Percentiles rank a stretch among this genome's conserved stretches.
These are phyloP conservation scores for Glandiceps talaboti DNA, from an alignment of 53 echinoderm and acorn worm genomes.

Conservation along the genomic window DNA sequence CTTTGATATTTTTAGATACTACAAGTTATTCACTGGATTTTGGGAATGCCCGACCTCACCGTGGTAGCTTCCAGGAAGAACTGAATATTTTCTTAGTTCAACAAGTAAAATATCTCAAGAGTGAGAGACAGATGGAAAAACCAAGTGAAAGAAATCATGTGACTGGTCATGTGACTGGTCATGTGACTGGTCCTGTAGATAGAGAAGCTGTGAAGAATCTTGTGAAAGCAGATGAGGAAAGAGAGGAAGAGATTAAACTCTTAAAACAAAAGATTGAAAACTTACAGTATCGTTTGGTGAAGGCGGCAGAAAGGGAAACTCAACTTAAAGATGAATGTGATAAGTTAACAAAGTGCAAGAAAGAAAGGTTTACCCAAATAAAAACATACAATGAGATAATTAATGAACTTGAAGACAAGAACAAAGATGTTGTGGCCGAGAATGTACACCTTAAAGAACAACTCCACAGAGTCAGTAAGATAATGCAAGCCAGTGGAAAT, in stretches of 20 bases:
- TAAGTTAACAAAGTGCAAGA: background rate
- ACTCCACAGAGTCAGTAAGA: too few relatives aligned
- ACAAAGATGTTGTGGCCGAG: background rate
- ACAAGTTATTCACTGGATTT: background rate
- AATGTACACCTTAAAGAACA: background rate
- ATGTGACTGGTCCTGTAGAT: too few relatives aligned
- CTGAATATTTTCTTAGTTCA: background rate
- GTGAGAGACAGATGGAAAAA: background rate
- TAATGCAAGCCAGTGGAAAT: too few relatives aligned
- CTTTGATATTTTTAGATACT: background rate
- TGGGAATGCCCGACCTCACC: background rate
- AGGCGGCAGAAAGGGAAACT: background rate
- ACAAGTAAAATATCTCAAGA: background rate
- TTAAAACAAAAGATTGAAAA: background rate
- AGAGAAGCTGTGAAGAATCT: background rate
- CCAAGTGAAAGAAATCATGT: too few relatives aligned
- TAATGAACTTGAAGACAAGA: background rate
- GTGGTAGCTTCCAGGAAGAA: background rate
- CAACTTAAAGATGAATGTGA: background rate
- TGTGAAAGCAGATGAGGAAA: background rate
- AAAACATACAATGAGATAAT: background rate
- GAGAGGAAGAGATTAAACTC: background rate
- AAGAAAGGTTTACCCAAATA: background rate
- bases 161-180: too few relatives aligned
- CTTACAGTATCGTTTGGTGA: background rate